A percentile compares a stretch with the other conserved stretches of the same genome.
Evolutionary conservation across 2,113 vertebrate species (phyloP).

Genomic region (Lophotis ruficrista): DNA sequence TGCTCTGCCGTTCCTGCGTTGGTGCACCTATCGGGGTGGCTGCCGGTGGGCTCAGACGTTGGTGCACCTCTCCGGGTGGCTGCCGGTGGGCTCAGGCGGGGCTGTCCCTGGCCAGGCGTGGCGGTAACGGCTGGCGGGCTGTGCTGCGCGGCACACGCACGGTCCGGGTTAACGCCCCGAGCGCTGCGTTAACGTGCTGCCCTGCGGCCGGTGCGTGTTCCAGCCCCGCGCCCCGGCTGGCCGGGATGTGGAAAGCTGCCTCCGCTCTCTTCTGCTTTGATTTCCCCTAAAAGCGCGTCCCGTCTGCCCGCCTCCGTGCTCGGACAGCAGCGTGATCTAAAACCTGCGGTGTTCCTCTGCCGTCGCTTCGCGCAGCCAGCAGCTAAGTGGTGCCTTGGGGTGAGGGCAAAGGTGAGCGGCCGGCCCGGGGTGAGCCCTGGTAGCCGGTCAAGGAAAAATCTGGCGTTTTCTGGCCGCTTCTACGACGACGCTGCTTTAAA

Average conservation of each 20-base stretch:
- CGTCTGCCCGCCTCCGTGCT: too few relatives aligned
- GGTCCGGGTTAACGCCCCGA: background rate
- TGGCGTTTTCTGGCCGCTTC: background rate
- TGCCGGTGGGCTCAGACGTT: rapidly evolving
- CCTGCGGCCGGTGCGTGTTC: background rate
- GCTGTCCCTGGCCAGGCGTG: too few relatives aligned
- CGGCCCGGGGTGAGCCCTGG: too few relatives aligned
- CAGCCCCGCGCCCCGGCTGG: too few relatives aligned
- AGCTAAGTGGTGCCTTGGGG: too few relatives aligned
- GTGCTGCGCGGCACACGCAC: too few relatives aligned
- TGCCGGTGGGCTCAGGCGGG: rapidly evolving
- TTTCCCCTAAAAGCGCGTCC: background rate
- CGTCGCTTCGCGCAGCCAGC: too few relatives aligned
- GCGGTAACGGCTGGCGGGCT: too few relatives aligned
- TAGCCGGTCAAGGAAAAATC: background rate
- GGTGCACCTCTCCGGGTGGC: background rate
- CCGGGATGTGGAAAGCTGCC: background rate
- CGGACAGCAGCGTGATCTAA: too few relatives aligned
- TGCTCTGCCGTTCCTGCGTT: too few relatives aligned
- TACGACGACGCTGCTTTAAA: background rate
- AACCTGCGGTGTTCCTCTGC: too few relatives aligned
- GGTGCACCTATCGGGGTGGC: background rate
- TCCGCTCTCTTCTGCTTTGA: background rate
- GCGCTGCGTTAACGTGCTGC: rapidly evolving
- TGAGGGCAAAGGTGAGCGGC: too few relatives aligned